Evolutionary conservation across 2,113 vertebrate genomes (phyloP), one percentile per base, ranked within the genome.

Genomic region (Rhynchomys soricoides): DNA sequence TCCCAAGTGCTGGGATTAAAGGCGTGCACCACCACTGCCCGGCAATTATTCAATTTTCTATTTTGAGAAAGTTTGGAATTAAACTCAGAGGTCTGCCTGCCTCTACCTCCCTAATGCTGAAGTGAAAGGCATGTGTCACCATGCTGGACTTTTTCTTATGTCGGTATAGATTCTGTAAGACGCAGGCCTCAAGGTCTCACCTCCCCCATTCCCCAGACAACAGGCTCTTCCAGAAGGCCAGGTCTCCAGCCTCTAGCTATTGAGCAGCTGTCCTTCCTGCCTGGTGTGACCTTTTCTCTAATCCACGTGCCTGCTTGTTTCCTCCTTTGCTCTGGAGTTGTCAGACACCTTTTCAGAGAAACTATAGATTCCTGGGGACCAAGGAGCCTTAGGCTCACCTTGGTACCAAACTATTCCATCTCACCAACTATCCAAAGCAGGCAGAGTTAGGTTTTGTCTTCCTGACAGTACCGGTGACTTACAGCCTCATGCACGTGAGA

Each of bases 401-500:
- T 16, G 1, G 79, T 2, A 1, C 8, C 52, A 13, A 7, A 24
- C 9, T 2, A 19, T 19, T 21, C 19, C 21, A 37, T 22, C 48
- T 62, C 40, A 10, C 40, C 29, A 31, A 26, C 3, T 22, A 12
- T 48, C 3, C 0, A 68, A 64, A 16, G 19, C 43, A 37, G 7
- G 34, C 64, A 15, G 57, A 64, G 77, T 13, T 21, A 10, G 4
- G 11, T 45, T 24, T 48, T 45, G 29, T 21, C 34, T 7, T 70
- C 85, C 21, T 45, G 57, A n/a, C n/a, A 62, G 24, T 8, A 2
- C n/a, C 45, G 40, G n/a, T 31, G 57, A 85, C 8, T 45, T 29
- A 29, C 34, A n/a, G 13, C 2, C 43, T 59, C 29, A 34, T 4
- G 4, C 52, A 3, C 0, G 10, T 8, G 11, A 11, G 15, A 64